Evolutionary conservation across 2,797 vertebrate genomes (phyloP), one percentile per base, ranked within the genome.

Genomic region (Capromys pilorides): DNA sequence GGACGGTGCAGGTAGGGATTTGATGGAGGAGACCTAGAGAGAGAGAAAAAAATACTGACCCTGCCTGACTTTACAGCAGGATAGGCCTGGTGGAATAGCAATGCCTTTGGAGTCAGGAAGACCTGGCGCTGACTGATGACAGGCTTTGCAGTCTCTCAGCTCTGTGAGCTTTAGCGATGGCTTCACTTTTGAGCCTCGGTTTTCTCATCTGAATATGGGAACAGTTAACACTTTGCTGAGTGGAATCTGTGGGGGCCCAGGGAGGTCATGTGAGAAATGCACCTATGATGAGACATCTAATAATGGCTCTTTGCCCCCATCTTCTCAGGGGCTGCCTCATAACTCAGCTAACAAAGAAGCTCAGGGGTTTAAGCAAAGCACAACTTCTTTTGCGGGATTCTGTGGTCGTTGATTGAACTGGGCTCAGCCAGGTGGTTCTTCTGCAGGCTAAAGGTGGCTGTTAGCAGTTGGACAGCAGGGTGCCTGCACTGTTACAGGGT

Each of bases 41-140:
- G 41, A 59, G 28, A 1, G 26, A 33, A 0, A 26, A 33, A 6
- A 1, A 0, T 1, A 36, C 36, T 2, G 31, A 36, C 39, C 49
- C 8, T 10, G 88, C 4, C 21, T 86, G 66, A 31, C 33, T 75
- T 69, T 1, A 64, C 49, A 83, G 26, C 62, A 22, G 57, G 16
- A 26, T 9, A 21, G 33, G 69, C 12, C 66, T 81, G 13, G 41
- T 61, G 79, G 61, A 33, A 73, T 26, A 13, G 6, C 11, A 8
- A 2, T 0, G n/a, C 22, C 59, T 88, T 57, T 71, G 79, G 80
- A n/a, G 59, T 62, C 75, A 78, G 78, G 22, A 7, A 19, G 31
- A 18, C 14, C 24, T n/a, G 75, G 67, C 11, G 0, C 1, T n/a
- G 64, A 18, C 1, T 26, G 61, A 12, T 2, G 0, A 16, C 19